Evolutionary conservation across 2,113 vertebrate species (phyloP).

Genomic region (Esox niger): DNA sequence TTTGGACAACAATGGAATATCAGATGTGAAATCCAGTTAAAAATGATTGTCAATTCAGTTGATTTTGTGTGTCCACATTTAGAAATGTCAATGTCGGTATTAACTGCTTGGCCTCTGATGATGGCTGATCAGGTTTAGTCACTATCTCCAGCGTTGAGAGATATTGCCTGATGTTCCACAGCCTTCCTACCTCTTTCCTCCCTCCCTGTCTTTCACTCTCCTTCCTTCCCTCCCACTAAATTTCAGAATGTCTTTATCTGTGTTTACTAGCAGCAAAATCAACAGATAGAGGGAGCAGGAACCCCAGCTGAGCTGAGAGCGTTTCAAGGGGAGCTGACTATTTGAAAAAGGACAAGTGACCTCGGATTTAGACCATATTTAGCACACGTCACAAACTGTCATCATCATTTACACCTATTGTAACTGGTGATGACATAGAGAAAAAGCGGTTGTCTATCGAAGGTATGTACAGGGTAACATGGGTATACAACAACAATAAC

Average conservation of each 20-base stretch:
- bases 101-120: too few species aligned
- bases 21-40: too few species aligned
- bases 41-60: neutral
- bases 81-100: too few species aligned
- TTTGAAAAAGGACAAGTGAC: conserved; percentile 51
- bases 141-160: neutral
- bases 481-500: neutral
- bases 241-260: conserved; percentile 61
- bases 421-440: neutral
- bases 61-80: neutral
- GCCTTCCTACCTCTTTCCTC: conserved; percentile 16
- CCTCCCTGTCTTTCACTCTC: conserved; percentile 22
- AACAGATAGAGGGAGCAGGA: conserved; percentile 52
- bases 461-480: too few species aligned
- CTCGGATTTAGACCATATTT: conserved; percentile 46
- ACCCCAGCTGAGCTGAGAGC: conserved; percentile 47
- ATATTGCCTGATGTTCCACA: conserved; percentile 1
- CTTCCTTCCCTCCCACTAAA: conserved; percentile 42
- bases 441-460: too few species aligned
- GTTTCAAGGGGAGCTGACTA: conserved; percentile 43
- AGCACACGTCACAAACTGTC: neutral
- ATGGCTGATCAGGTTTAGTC: neutral
- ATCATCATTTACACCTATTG: neutral
- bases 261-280: conserved; percentile 57
- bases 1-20: too few species aligned